phyloP scores from a whole-genome alignment of 2,888 invertebrate genomes.

The Malachius bipustulatus region DNA sequence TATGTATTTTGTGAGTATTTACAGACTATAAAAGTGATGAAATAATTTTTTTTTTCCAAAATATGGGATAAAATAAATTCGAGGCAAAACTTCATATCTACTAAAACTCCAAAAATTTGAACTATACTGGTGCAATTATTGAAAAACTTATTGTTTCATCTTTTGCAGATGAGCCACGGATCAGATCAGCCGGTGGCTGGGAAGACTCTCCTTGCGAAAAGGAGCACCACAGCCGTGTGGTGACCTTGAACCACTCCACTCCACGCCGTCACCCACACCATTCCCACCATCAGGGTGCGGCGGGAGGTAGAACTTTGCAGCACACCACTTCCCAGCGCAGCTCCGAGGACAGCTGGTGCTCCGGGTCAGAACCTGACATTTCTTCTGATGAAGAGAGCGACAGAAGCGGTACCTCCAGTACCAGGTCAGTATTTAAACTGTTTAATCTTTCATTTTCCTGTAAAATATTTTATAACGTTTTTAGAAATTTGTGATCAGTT shows the following conservation, averaged over 20 bases:
- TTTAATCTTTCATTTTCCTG: not conserved
- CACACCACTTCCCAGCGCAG: slow-evolving; percentile 36
- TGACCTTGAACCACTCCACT: too few species aligned
- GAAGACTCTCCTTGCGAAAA: slow-evolving; percentile 53
- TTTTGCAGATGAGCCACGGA: slow-evolving; percentile 66
- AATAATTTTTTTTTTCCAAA: too few species aligned
- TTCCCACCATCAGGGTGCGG: slow-evolving; percentile 38
- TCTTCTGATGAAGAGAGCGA: slow-evolving; percentile 56
- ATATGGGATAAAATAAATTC: too few species aligned
- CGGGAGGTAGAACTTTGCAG: slow-evolving; percentile 40
- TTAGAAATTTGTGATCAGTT: slow-evolving; percentile 7
- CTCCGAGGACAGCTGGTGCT: slow-evolving; percentile 55
- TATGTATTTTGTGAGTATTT: too few species aligned
- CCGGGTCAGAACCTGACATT: slow-evolving; percentile 49
- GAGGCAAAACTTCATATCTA: too few species aligned
- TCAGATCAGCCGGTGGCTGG: slow-evolving; percentile 62
- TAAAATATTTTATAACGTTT: too few species aligned
- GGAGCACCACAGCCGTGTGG: slow-evolving; percentile 41
- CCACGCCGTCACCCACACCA: too few species aligned
- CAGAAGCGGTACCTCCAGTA: slow-evolving; percentile 32
- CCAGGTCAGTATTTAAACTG: not conserved
- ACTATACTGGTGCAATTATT: too few species aligned
- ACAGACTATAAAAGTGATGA: too few species aligned
- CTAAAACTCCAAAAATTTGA: too few species aligned
- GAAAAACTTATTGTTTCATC: too few species aligned